Conservation (phyloP, 2,113 vertebrate genomes). For the Cyanistes caeruleus region DNA sequence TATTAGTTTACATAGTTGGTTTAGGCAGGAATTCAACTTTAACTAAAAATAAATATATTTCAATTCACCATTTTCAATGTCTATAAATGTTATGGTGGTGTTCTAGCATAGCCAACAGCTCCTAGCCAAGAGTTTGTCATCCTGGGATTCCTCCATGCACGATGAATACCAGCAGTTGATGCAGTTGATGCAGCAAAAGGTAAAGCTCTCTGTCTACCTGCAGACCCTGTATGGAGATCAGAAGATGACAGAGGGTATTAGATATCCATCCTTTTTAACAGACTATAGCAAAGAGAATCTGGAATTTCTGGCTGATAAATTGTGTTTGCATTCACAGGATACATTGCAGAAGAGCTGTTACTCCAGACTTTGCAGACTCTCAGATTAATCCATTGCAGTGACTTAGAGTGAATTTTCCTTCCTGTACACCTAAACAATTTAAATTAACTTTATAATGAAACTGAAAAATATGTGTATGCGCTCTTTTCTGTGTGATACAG, state of each 20-base stretch:
- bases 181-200: neutral
- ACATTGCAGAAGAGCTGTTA: neutral
- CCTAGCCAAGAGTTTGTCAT: neutral
- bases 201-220: neutral
- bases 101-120: neutral
- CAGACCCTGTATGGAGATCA: neutral
- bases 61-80: neutral
- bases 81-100: neutral
- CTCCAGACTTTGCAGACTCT: neutral
- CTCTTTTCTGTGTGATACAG: neutral
- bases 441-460: neutral
- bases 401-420: neutral
- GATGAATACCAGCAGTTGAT: neutral
- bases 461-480: neutral
- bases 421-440: neutral
- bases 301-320: neutral
- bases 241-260: neutral
- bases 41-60: neutral
- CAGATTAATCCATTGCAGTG: neutral
- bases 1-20: neutral
- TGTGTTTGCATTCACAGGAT: neutral
- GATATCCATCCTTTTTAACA: neutral
- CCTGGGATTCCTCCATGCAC: neutral
- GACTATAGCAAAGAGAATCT: neutral
- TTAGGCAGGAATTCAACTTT: neutral